Base-by-base conservation (phyloP, 2,113 vertebrate species). In the Halcyon senegalensis region DNA sequence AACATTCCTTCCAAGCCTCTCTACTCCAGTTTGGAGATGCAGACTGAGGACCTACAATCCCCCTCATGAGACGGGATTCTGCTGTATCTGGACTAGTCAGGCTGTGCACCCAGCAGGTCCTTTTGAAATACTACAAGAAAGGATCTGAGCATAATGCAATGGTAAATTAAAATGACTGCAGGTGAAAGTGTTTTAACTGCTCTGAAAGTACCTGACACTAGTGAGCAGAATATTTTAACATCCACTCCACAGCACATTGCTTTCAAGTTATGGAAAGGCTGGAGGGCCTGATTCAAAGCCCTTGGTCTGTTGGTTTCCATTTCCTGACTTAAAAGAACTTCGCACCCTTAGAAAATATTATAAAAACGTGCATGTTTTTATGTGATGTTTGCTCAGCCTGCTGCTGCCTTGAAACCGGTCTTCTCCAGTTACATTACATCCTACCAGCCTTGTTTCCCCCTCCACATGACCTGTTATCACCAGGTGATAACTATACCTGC, bases 391-490 rank as follows among this genome's bases (percentile, higher is more conserved):
- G 3, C 66, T 84, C 73, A 77, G 35, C 16, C n/a, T 44, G 4
- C 16, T 76, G 30, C 25, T 76, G 16, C 31, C 16, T 51, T 72
- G 46, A 70, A 79, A 50, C 6, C 15, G 13, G 4, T 73, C 55
- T 89, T 84, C 24, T 21, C 5, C 48, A 37, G 14, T 16, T 31
- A 30, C 1, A 0, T 16, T n/a, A 27, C 1, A 0, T 76, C 24
- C 44, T 28, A 62, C 35, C 60, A 50, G 9, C 31, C 43, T 18
- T 6, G 5, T 35, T 68, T 62, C 7, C 27, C 39, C 11, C 15
- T 60, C 8, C 17, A 5, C 41, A 28, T n/a, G 27, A 10, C 41
- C n/a, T 16, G 5, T 46, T 55, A 69, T 18, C 7, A 39, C 8
- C 27, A 37, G 20, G 14, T 67, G 12, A n/a, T 48, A 74, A 48